These are phyloP conservation scores for Neomonachus schauinslandi DNA, from an alignment of 2,113 vertebrate species.

Conservation along the genomic window DNA sequence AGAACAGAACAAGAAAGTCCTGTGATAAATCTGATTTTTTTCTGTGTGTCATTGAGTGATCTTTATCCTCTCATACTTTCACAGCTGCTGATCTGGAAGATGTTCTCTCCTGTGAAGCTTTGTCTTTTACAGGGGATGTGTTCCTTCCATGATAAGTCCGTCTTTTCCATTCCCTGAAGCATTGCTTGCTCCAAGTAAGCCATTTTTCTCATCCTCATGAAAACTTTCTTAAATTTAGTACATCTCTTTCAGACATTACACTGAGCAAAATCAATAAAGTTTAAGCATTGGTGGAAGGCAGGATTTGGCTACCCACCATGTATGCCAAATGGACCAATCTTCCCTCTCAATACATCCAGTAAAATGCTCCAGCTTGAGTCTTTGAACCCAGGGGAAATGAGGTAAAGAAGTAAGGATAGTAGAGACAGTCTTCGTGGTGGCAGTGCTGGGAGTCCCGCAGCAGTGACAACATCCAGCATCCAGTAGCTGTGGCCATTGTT, in stretches of 20 bases:
- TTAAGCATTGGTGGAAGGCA: not conserved
- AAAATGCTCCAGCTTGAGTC: not conserved
- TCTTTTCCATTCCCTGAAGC: not conserved
- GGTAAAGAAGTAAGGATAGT: not conserved
- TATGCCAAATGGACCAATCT: not conserved
- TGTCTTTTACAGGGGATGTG: slow-evolving; percentile 37
- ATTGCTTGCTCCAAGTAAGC: not conserved
- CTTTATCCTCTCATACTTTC: slow-evolving; percentile 83
- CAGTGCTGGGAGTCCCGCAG: not conserved
- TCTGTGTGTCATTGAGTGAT: not conserved
- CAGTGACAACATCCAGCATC: not conserved
- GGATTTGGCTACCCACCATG: not conserved
- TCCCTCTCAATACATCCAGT: not conserved
- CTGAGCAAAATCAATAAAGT: not conserved
- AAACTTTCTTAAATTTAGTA: not conserved
- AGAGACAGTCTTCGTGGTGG: not conserved
- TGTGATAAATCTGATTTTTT: not conserved
- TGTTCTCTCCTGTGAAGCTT: slow-evolving; percentile 88
- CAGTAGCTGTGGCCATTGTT: accelerated
- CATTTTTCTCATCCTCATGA: not conserved
- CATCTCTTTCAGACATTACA: not conserved
- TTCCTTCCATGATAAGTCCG: not conserved
- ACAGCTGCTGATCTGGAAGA: slow-evolving; percentile 89
- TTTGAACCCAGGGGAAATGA: not conserved
- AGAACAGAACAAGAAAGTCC: not conserved